Evolutionary conservation across 1,140 invertebrate genomes (phyloP).

Genomic region (Galleria mellonella): DNA sequence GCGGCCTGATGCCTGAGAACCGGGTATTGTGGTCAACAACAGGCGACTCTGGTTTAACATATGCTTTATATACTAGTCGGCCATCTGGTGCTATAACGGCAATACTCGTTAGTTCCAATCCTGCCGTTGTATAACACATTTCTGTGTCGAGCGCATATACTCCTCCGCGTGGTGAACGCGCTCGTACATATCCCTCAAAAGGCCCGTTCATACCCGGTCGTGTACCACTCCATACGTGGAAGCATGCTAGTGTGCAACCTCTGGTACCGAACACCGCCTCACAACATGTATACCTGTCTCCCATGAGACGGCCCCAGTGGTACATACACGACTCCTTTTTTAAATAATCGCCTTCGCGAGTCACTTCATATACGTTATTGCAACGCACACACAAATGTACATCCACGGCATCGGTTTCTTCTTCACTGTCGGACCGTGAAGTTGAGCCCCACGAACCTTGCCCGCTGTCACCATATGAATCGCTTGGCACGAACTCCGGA

Average conservation of each 20-base stretch:
- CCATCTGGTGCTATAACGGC: conserved; percentile 85
- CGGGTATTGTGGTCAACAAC: conserved; percentile 92
- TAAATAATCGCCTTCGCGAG: conserved; percentile 80
- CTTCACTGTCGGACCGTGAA: conserved; percentile 73
- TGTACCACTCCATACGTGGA: conserved; percentile 85
- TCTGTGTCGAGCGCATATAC: conserved; percentile 93
- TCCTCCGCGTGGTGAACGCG: conserved; percentile 67
- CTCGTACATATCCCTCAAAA: conserved; percentile 78
- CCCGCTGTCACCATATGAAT: conserved; percentile 63
- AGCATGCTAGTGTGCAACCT: conserved; percentile 78
- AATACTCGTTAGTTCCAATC: conserved; percentile 88
- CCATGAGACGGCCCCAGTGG: conserved; percentile 83
- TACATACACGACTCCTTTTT: conserved; percentile 82
- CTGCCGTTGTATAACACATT: conserved; percentile 91
- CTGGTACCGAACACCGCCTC: conserved; percentile 37
- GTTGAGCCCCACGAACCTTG: conserved; percentile 69
- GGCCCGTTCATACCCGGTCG: conserved; percentile 81
- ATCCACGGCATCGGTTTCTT: conserved; percentile 68
- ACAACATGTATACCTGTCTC: conserved; percentile 74
- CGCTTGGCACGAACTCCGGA: conserved; percentile 77
- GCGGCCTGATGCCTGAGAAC: conserved; percentile 88
- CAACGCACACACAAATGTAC: conserved; percentile 85
- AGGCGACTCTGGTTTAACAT: conserved; percentile 83
- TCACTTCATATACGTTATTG: conserved; percentile 79
- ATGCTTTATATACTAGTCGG: conserved; percentile 83